A percentile compares a stretch with the other conserved stretches of the same genome.
Conservation (phyloP, 2,888 invertebrate genomes). For the Capitulum mitella region DNA sequence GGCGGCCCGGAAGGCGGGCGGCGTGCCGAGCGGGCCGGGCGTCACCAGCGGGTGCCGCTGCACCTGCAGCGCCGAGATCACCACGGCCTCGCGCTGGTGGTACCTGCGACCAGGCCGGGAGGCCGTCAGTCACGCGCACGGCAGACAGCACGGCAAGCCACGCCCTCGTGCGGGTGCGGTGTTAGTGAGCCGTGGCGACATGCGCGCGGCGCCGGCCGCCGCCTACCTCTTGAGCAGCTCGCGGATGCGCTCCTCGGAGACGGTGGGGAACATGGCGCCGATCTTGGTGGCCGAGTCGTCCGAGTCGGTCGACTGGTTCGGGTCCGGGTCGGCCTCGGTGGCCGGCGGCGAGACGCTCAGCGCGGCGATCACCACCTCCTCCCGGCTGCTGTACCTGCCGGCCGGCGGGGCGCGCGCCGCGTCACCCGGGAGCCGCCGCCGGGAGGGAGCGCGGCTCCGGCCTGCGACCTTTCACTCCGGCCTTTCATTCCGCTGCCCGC, state of each 20-base stretch:
- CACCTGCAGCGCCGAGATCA: constrained; percentile 85
- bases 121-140: too few species aligned
- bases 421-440: too few species aligned
- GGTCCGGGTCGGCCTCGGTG: constrained; percentile 18
- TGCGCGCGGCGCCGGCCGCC: not conserved
- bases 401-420: too few species aligned
- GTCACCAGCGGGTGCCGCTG: constrained; percentile 84
- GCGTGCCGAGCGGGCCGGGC: constrained; percentile 69
- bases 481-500: too few species aligned
- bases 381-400: constrained; percentile 1
- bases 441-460: too few species aligned
- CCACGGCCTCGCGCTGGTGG: constrained; percentile 84
- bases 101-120: constrained; percentile 54
- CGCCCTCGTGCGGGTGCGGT: not conserved
- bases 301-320: constrained; percentile 7
- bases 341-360: constrained; percentile 13
- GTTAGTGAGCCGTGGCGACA: not conserved
- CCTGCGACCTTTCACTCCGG: too few species aligned
- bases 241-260: constrained; percentile 78
- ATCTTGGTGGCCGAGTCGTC: constrained; percentile 37
- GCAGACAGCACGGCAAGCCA: too few species aligned
- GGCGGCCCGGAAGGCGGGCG: constrained; percentile 33
- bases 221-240: constrained; percentile 76
- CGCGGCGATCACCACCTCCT: constrained; percentile 12
- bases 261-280: constrained; percentile 75